Evolutionary conservation across 2,113 vertebrate genomes (phyloP), one percentile per base, ranked within the genome.

Genomic region (Calypte anna): DNA sequence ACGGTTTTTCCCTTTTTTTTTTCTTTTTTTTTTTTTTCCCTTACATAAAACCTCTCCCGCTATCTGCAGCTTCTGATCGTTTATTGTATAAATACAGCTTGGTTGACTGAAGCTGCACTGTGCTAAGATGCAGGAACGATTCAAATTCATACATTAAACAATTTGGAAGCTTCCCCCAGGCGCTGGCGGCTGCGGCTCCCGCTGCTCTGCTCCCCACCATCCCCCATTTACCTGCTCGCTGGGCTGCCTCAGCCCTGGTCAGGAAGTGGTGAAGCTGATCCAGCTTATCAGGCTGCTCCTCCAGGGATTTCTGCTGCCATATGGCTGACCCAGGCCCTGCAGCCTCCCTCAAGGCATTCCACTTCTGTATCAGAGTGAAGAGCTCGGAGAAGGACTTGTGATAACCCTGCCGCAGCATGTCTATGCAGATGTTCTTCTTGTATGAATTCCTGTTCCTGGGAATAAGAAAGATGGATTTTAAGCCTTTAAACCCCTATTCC

Each of bases 281-380:
- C 98, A 99, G 98, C 96, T 99, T 98, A 95, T 98, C 97, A 36
- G 97, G 98, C 98, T 98, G 98, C 74, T 98, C 98, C 97, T 98
- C 98, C 93, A 98, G 95, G 92, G 98, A 98, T 82, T 94, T 98
- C 97, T 99, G 98, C 92, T 97, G 94, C 99, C 99, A 99, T 98
- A 99, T 99, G 98, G 98, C 97, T 98, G 99, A 99, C 98, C 98
- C 98, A 97, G 98, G 96, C 96, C 98, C 98, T 82, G 98, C 98
- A 92, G 98, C 98, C 96, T 98, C 98, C 98, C 98, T 98, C 94
- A 98, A 98, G 97, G 97, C 93, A 84, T 97, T 97, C 98, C 96
- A 98, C 89, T 98, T 97, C 97, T 98, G 97, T 98, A 98, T 98
- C 97, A 99, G 97, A 96, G 97, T 36, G 75, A 98, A 97, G 93